Evolutionary conservation across 2,888 invertebrate genomes (phyloP).

Genomic region (Cryptocheilus praepositus): DNA sequence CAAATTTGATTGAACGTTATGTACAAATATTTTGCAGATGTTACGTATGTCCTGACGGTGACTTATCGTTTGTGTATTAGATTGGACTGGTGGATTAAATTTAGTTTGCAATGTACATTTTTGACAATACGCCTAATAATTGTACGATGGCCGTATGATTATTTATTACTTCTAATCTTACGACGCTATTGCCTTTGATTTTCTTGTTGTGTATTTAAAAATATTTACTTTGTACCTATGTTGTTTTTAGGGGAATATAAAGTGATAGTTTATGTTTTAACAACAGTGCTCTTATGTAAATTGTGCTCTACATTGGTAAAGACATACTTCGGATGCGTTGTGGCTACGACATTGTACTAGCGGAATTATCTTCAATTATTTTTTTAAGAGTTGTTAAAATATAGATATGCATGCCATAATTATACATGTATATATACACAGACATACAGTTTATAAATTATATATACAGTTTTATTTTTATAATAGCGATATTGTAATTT

Average conservation of each 20-base stretch:
- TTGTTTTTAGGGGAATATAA: constrained; percentile 5
- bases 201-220: constrained; percentile 15
- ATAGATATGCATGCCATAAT: constrained; percentile 35
- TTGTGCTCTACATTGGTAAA: constrained; percentile 12
- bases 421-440: constrained; percentile 27
- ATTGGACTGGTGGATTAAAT: too few relatives aligned
- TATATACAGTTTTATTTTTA: constrained; percentile 39
- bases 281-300: constrained; percentile 32
- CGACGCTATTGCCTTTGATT: too few relatives aligned
- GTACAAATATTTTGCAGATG: too few relatives aligned
- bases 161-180: too few relatives aligned
- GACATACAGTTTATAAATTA: constrained; percentile 22
- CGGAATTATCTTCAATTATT: constrained; percentile 19
- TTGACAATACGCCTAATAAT: too few relatives aligned
- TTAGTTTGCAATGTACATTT: too few relatives aligned
- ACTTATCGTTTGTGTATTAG: too few relatives aligned
- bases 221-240: constrained; percentile 26
- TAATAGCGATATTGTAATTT: constrained; percentile 35
- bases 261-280: constrained; percentile 20
- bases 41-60: too few relatives aligned
- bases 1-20: background rate
- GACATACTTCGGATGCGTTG: constrained; percentile 17
- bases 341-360: constrained; percentile 22
- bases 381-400: constrained; percentile 22
- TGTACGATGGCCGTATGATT: too few relatives aligned